Percentiles rank a stretch among this genome's conserved stretches.
Conservation (phyloP, 1,140 invertebrate species). For the Drosophila lowei region DNA sequence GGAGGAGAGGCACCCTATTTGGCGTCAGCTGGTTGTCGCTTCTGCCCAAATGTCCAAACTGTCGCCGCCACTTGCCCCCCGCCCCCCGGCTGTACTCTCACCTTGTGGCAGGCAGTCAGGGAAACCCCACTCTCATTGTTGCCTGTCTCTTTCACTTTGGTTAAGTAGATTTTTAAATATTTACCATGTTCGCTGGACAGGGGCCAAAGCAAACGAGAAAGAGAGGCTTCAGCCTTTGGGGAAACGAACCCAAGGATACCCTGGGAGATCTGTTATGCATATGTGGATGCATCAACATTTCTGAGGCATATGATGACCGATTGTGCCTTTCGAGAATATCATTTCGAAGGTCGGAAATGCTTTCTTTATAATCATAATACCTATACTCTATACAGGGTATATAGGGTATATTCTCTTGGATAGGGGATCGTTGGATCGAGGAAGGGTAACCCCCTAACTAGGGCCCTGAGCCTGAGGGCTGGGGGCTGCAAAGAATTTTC, state of each 20-base stretch:
- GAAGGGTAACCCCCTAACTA: slow-evolving; percentile 44
- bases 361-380: too few species aligned
- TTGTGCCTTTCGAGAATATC: too few species aligned
- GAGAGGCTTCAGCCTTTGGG: too few species aligned
- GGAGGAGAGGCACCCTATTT: slow-evolving; percentile 9
- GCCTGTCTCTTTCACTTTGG: slow-evolving; percentile 81
- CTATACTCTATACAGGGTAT: too few species aligned
- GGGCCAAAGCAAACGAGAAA: slow-evolving; percentile 10
- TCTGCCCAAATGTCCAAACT: slow-evolving; percentile 68
- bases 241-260: too few species aligned
- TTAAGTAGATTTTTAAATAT: slow-evolving; percentile 81
- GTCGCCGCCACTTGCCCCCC: slow-evolving; percentile 62
- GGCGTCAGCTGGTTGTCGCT: slow-evolving; percentile 72
- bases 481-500: slow-evolving; percentile 57
- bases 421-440: not conserved
- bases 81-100: slow-evolving; percentile 20
- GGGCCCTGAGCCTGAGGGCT: slow-evolving; percentile 19
- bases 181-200: slow-evolving; percentile 68
- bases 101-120: not conserved
- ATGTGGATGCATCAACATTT: too few species aligned
- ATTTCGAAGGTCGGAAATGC: too few species aligned
- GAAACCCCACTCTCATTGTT: slow-evolving; percentile 6
- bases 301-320: too few species aligned
- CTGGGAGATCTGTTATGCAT: too few species aligned
- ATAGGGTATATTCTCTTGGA: not conserved